phyloP scores from a whole-genome alignment of 2,797 vertebrate genomes.

The Sebastes itinus region DNA sequence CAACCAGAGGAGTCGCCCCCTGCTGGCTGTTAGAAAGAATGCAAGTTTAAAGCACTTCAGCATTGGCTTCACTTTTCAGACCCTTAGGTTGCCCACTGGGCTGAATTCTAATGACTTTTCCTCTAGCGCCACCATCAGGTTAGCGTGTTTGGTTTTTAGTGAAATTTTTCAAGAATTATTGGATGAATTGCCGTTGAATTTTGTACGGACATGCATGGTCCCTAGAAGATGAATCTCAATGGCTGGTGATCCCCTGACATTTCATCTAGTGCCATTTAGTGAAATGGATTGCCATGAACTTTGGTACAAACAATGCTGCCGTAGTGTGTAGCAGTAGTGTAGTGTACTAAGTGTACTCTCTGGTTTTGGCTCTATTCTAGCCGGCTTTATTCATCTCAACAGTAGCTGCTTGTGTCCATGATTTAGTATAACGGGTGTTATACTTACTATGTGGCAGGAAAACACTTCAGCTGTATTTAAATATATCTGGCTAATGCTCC shows the following conservation, averaged over 20 bases:
- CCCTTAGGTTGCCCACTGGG: no score
- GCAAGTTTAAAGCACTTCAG: no score
- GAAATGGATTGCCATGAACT: background rate
- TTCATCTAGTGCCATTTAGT: background rate
- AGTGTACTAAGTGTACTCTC: conserved; percentile 13
- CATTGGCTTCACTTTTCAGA: no score
- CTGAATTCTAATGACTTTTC: no score
- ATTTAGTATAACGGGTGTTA: conserved; percentile 69
- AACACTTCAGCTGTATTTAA: conserved; percentile 65
- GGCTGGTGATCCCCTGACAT: background rate
- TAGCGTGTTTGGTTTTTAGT: no score
- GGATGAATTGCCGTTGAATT: background rate
- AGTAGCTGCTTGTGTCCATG: conserved; percentile 44
- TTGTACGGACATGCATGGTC: background rate
- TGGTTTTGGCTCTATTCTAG: conserved; percentile 15
- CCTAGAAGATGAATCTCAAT: no score
- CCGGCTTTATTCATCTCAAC: conserved; percentile 28
- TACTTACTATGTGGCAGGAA: conserved; percentile 45
- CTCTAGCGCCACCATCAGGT: no score
- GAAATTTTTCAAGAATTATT: background rate
- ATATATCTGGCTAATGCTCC: conserved; percentile 77
- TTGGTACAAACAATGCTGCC: background rate
- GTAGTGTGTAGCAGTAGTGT: background rate
- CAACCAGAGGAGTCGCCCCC: no score
- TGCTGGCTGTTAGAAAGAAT: fast-evolving